Evolutionary conservation across 2,797 vertebrate species (phyloP), one percentile per base, ranked within the genome.

Genomic region (Clarias fuscus): DNA sequence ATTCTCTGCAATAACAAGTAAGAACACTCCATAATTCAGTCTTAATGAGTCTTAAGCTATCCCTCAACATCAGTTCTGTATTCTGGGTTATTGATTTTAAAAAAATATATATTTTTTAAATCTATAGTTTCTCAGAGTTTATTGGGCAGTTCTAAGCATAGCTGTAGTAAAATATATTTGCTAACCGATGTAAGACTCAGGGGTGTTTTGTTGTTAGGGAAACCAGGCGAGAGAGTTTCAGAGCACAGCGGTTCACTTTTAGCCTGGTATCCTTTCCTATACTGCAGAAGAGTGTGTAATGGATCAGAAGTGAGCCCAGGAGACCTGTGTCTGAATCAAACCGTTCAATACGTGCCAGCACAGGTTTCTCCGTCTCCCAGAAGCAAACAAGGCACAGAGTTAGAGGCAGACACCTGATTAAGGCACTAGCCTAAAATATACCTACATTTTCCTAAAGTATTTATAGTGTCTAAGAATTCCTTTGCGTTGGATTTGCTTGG

Each of bases 281-380:
- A 68, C 77, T 85, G 87, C 88, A 83, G 85, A 85, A 93, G 92
- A 93, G 92, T 94, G 91, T 93, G 95, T 91, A 92, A 92, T 92
- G 92, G 92, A 92, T 70, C 68, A 94, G 90, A 88, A 84, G 88
- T 85, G 84, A 90, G 90, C 92, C 93, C 92, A 90, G 93, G 94
- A 93, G 94, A 93, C 86, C 91, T 90, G 79, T 84, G 82, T 92
- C 91, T 94, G 92, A 95, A 95, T 95, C 94, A 93, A 92, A 92
- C 92, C 87, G 87, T 89, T 89, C 78, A 13, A 91, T 94, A 92
- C 91, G 91, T 92, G 92, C 93, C 91, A 93, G 87, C 87, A 87
- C 86, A 88, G 75, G 56, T 87, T 89, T 82, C 86, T 87, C 73
- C 53, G 83, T 85, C 85, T 89, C 87, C 87, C n/a, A 88, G 86